These are phyloP conservation scores for Oligia strigilis DNA, from an alignment of 2,888 invertebrate genomes.

Conservation along the genomic window DNA sequence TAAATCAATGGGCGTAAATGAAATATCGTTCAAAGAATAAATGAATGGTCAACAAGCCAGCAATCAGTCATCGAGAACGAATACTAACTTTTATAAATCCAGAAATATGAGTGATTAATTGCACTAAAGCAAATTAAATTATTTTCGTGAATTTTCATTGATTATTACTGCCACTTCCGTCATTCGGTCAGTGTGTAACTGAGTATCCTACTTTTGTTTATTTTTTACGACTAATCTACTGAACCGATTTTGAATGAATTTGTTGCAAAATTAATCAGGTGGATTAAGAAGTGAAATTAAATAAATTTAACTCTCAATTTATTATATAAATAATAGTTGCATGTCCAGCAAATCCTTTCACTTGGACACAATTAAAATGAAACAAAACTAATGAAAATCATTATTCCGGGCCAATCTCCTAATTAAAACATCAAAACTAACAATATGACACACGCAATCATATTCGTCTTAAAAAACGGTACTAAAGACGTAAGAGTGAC, in stretches of 20 bases:
- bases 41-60: constrained; percentile 20
- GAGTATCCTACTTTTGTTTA: neutral
- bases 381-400: constrained; percentile 38
- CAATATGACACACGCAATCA: constrained; percentile 29
- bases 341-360: constrained; percentile 17
- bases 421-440: constrained; percentile 39
- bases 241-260: neutral
- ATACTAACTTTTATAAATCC: constrained; percentile 8
- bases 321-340: neutral
- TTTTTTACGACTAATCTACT: neutral
- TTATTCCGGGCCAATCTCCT: constrained; percentile 48
- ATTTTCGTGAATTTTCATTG: neutral
- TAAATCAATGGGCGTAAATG: constrained; percentile 36
- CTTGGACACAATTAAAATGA: constrained; percentile 14
- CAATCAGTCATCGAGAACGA: constrained; percentile 31
- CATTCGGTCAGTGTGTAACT: neutral
- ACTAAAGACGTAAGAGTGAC: constrained; percentile 17
- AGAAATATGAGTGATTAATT: constrained; percentile 26
- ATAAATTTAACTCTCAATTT: neutral
- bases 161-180: neutral
- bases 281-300: neutral
- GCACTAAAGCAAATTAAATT: constrained; percentile 12
- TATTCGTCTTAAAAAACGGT: constrained; percentile 33
- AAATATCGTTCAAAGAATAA: constrained; percentile 33
- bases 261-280: neutral